Evolutionary conservation across 2,113 vertebrate species (phyloP).

Genomic region (Megalops atlanticus): DNA sequence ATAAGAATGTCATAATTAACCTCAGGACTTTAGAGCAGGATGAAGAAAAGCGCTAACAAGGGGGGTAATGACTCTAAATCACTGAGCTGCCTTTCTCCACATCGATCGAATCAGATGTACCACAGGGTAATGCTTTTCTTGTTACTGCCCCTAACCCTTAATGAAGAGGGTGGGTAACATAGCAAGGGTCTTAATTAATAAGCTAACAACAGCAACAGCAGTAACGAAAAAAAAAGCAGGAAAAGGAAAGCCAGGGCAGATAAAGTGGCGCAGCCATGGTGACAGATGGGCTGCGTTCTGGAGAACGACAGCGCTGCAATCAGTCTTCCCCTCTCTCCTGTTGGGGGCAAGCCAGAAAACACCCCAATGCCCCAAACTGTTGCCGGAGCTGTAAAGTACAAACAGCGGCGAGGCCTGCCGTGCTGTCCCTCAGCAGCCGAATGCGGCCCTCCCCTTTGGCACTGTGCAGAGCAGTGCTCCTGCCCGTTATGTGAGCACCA

Average conservation of each 20-base stretch:
- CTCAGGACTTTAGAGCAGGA: neutral
- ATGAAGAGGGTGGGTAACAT: neutral
- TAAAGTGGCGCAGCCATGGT: neutral
- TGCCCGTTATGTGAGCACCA: neutral
- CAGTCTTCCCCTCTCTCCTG: neutral
- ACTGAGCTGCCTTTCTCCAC: neutral
- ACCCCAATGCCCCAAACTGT: neutral
- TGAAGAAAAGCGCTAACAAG: neutral
- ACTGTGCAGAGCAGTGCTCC: neutral
- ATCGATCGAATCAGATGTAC: neutral
- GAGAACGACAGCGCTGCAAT: neutral
- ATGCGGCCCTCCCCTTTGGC: no score
- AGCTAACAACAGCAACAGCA: neutral
- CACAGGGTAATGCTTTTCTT: neutral
- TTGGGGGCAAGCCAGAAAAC: neutral
- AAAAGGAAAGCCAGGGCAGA: neutral
- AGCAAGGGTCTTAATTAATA: conserved; percentile 16
- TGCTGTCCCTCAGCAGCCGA: no score
- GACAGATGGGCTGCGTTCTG: conserved; percentile 22
- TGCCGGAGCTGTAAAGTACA: neutral
- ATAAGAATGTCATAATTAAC: neutral
- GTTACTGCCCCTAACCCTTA: neutral
- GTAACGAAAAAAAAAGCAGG: neutral
- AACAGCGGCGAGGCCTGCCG: neutral
- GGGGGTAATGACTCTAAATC: neutral